Percentiles rank a stretch among this genome's conserved stretches.
phyloP scores from a whole-genome alignment of 2,797 vertebrate species.

The Danionella dracula region DNA sequence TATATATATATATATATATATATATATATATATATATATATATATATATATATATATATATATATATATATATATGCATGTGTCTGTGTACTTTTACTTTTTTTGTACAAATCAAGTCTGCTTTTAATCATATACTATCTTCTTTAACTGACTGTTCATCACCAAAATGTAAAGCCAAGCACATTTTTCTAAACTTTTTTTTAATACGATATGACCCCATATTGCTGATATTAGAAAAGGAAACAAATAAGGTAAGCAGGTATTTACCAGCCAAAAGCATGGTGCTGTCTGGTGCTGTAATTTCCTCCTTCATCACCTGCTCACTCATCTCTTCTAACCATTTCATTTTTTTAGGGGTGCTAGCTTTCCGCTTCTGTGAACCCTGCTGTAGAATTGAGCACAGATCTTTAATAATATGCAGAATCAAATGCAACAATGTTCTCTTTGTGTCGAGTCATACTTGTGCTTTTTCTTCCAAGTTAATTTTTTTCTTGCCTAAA shows the following conservation, averaged over 20 bases:
- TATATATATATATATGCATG: too few relatives aligned
- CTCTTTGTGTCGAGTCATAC: background rate
- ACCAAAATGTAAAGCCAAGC: too few relatives aligned
- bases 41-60: too few relatives aligned
- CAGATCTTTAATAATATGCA: background rate
- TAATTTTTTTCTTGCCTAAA: conserved; percentile 38
- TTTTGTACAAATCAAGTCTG: too few relatives aligned
- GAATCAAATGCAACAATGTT: background rate
- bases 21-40: too few relatives aligned
- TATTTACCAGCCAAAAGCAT: conserved; percentile 26
- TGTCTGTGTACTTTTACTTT: too few relatives aligned
- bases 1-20: too few relatives aligned
- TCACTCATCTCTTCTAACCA: background rate
- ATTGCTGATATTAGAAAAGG: too few relatives aligned
- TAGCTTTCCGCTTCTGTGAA: conserved; percentile 27
- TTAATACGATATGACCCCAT: too few relatives aligned
- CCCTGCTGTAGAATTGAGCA: background rate
- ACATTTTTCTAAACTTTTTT: too few relatives aligned
- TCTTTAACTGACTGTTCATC: too few relatives aligned
- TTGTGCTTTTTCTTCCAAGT: conserved; percentile 28
- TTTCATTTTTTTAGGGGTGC: conserved; percentile 20
- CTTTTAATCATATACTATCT: too few relatives aligned
- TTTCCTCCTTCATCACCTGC: background rate
- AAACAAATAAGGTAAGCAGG: background rate
- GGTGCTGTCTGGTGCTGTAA: conserved; percentile 38